phyloP scores from a whole-genome alignment of 2,797 vertebrate genomes.

The Tragelaphus eurycerus region DNA sequence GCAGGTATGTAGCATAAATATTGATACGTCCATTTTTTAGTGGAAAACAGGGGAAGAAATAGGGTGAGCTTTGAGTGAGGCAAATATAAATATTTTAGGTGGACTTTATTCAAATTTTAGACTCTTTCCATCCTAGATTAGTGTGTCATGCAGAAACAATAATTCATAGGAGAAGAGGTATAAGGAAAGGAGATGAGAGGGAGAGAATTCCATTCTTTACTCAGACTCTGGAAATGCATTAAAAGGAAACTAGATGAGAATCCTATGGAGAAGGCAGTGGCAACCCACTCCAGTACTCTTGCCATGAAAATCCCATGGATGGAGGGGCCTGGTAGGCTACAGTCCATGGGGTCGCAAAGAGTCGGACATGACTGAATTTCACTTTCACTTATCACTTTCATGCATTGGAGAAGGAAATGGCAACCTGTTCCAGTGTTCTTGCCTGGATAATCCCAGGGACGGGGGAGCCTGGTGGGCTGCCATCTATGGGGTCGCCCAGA shows the following conservation, averaged over 20 bases:
- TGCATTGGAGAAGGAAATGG: too few species aligned
- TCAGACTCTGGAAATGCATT: neutral
- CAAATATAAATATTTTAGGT: neutral
- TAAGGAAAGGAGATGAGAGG: too few species aligned
- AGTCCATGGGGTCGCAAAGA: too few species aligned
- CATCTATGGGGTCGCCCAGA: too few species aligned
- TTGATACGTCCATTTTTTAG: neutral
- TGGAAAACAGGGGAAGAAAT: neutral
- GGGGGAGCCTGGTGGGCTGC: too few species aligned
- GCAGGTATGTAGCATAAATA: neutral
- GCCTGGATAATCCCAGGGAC: too few species aligned
- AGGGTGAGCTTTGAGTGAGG: neutral
- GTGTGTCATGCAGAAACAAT: neutral
- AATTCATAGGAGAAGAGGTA: neutral
- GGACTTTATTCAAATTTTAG: neutral
- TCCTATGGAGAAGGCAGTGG: neutral
- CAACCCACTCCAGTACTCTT: too few species aligned
- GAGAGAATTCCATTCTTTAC: neutral
- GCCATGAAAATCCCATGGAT: too few species aligned
- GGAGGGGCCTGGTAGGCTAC: too few species aligned
- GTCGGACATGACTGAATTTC: too few species aligned
- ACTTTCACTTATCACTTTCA: too few species aligned
- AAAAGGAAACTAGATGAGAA: neutral
- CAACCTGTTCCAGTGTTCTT: too few species aligned
- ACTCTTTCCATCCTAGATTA: neutral